Percentiles rank a stretch among this genome's conserved stretches.
These are phyloP conservation scores for Agelastica alni DNA, from an alignment of 2,888 invertebrate species.

Conservation along the genomic window DNA sequence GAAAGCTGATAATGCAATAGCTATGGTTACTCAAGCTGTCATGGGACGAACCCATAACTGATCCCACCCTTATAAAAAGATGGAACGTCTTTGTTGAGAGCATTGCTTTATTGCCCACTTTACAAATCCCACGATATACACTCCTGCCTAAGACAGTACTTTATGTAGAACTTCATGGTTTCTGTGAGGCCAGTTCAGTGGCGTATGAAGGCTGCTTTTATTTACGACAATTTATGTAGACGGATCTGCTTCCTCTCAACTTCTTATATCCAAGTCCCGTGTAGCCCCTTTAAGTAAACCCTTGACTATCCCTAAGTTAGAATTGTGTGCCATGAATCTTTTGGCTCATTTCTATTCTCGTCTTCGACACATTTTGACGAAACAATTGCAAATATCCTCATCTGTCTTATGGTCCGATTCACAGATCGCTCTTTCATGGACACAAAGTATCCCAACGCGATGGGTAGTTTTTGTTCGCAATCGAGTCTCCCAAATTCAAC, in stretches of 20 bases:
- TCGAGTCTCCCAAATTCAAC: background rate
- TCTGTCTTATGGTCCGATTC: background rate
- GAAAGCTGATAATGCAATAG: too few species aligned
- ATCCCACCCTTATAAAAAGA: background rate
- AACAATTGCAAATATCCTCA: background rate
- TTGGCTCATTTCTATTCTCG: too few species aligned
- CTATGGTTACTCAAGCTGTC: too few species aligned
- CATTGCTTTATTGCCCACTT: background rate
- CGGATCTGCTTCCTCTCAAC: background rate
- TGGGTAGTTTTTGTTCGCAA: background rate
- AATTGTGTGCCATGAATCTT: slow-evolving; percentile 1
- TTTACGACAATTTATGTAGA: too few species aligned
- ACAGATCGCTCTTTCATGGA: background rate
- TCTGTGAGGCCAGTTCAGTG: too few species aligned
- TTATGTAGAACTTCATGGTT: too few species aligned
- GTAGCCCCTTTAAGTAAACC: background rate
- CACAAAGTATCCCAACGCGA: background rate
- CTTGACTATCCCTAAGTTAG: background rate
- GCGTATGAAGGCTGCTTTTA: too few species aligned
- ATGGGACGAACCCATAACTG: too few species aligned
- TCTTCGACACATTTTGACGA: background rate
- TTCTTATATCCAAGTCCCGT: background rate
- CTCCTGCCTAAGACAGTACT: too few species aligned
- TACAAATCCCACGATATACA: background rate
- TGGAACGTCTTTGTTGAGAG: background rate